Evolutionary conservation across 2,113 vertebrate species (phyloP).

Genomic region (Athene cunicularia): DNA sequence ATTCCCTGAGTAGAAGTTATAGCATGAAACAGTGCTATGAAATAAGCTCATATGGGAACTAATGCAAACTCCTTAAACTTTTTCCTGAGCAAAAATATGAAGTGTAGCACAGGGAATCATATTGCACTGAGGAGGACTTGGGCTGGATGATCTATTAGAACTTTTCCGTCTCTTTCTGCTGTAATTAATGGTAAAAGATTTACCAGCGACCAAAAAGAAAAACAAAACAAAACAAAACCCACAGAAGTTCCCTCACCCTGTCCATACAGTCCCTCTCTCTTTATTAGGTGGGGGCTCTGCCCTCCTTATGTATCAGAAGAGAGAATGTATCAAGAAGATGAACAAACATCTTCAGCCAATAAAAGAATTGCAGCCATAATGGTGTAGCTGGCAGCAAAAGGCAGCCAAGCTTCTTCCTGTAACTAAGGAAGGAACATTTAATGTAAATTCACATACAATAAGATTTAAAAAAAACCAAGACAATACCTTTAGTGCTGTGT

Average conservation of each 20-base stretch:
- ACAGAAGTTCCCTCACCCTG: neutral
- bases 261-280: neutral
- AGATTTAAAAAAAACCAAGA: neutral
- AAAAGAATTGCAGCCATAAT: neutral
- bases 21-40: slow-evolving; percentile 32
- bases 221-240: neutral
- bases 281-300: neutral
- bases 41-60: slow-evolving; percentile 28
- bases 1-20: slow-evolving; percentile 42
- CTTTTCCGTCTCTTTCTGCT: slow-evolving; percentile 28
- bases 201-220: neutral
- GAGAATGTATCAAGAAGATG: neutral
- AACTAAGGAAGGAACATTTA: neutral
- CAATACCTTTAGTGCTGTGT: neutral
- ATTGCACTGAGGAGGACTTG: neutral
- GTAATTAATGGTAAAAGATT: neutral
- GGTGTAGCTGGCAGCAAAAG: neutral
- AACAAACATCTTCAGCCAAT: neutral
- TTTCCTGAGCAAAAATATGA: slow-evolving; percentile 54
- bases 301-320: neutral
- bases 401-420: neutral
- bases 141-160: slow-evolving; percentile 8
- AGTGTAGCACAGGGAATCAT: slow-evolving; percentile 19
- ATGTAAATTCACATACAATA: neutral
- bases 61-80: neutral